Evolutionary conservation across 1,140 invertebrate species (phyloP), one percentile per base, ranked within the genome.

Genomic region (Heterodera carotae): DNA sequence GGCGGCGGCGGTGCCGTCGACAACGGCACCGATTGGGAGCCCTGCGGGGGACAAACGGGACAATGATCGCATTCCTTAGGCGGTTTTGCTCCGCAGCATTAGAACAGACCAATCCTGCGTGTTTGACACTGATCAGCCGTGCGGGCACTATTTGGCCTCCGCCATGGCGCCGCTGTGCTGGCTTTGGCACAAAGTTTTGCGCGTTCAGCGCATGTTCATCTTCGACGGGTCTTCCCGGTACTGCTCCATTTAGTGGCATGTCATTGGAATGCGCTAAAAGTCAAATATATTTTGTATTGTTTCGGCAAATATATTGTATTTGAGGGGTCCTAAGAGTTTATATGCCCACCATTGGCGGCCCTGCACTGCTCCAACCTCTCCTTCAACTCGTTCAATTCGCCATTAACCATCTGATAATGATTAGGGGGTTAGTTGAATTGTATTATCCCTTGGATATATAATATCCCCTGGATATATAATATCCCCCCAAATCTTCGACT

Each of bases 361-460:
- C 22, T 66, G 31, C 77, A 71, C 34, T 36, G 43, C 31, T 29
- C 74, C 36, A 80, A 59, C 75, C 79, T 74, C 34, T 81, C 76
- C 48, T 79, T 83, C 80, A 82, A 53, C 12, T 82, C 64, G 31
- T 31, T 56, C 15, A 82, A 56, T 76, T 82, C 82, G 34, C 76
- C 80, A 39, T 82, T 82, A 10, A 82, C 81, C 15, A 82, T 53
- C 48, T 53, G 18, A 53, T 4, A 22, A 15, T 53, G 12, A 4
- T 53, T 53, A n/a, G n/a, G n/a, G n/a, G 10, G 18, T 53, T 53
- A 4, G 10, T 53, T 18, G 3, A 53, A 53, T 53, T 53, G 10
- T 4, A 39, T 10, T 10, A n/a, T n/a, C n/a, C n/a, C n/a, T n/a
- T n/a, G n/a, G n/a, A n/a, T n/a, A n/a, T n/a, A n/a, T n/a, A n/a